phyloP scores from a whole-genome alignment of 1,140 invertebrate species.

The Telenomus remus region DNA sequence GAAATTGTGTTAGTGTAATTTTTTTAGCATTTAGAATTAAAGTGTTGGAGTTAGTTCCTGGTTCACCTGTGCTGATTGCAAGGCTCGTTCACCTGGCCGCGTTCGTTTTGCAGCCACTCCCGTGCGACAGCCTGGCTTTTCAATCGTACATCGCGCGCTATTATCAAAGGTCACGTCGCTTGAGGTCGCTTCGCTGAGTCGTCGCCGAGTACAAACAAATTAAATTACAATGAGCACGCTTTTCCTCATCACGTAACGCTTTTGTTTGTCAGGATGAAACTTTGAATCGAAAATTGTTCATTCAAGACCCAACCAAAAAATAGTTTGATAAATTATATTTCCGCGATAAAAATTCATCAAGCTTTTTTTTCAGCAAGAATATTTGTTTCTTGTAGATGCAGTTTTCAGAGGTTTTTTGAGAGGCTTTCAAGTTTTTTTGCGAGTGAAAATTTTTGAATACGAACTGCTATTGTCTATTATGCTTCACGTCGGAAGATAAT shows the following conservation, averaged over 20 bases:
- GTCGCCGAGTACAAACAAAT: slow-evolving; percentile 58
- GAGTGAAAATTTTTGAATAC: no score
- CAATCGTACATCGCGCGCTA: slow-evolving; percentile 65
- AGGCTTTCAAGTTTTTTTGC: no score
- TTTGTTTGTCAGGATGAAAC: not conserved
- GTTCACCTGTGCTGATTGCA: slow-evolving; percentile 68
- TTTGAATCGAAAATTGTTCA: not conserved
- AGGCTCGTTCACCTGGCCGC: slow-evolving; percentile 59
- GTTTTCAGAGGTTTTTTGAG: no score
- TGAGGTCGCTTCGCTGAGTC: slow-evolving; percentile 69
- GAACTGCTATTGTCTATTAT: slow-evolving; percentile 8
- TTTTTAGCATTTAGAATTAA: no score
- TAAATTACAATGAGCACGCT: slow-evolving; percentile 39
- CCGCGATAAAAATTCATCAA: no score
- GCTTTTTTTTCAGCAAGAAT: no score
- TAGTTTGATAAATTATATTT: no score
- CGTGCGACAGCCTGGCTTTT: slow-evolving; percentile 71
- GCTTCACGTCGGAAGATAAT: slow-evolving; percentile 13
- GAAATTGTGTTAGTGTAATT: no score
- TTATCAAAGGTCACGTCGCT: slow-evolving; percentile 72
- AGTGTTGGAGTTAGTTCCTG: slow-evolving; percentile 63
- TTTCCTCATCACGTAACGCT: slow-evolving; percentile 14
- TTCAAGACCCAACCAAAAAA: no score
- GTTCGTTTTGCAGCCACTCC: slow-evolving; percentile 65
- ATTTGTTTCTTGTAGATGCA: no score